Evolutionary conservation across 2,113 vertebrate genomes (phyloP).

Genomic region (Rhea pennata): DNA sequence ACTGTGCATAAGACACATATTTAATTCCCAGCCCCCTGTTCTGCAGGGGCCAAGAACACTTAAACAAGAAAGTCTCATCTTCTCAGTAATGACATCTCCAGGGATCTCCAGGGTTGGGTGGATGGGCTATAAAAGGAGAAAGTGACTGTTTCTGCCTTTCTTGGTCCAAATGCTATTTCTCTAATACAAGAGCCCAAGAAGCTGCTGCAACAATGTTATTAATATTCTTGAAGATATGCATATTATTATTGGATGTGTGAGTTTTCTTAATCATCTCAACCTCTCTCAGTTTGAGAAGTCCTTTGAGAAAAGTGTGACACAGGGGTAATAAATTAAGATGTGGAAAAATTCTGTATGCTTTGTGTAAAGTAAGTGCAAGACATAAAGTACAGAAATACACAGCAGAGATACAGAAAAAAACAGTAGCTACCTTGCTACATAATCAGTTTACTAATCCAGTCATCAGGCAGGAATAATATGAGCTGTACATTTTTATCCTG

Average conservation of each 20-base stretch:
- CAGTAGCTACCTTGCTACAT: accelerated
- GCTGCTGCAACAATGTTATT: background rate
- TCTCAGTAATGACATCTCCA: constrained; percentile 35
- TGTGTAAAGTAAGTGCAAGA: accelerated
- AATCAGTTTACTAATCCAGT: background rate
- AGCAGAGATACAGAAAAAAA: background rate
- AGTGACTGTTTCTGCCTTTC: background rate
- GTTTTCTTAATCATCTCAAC: background rate
- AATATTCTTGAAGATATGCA: background rate
- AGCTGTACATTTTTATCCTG: background rate
- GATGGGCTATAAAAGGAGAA: background rate
- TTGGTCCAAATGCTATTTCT: background rate
- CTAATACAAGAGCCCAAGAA: background rate
- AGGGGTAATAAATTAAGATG: background rate
- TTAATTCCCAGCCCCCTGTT: constrained; percentile 27
- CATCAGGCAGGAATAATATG: background rate
- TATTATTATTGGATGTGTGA: background rate
- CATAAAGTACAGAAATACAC: background rate
- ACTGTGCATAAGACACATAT: background rate
- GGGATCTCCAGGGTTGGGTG: background rate
- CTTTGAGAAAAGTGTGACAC: accelerated
- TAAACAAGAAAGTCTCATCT: constrained; percentile 29
- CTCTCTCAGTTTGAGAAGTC: background rate
- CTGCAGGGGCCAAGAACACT: background rate
- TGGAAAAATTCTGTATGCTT: background rate